Evolutionary conservation across 2,797 vertebrate species (phyloP).

Genomic region (Columba guinea): DNA sequence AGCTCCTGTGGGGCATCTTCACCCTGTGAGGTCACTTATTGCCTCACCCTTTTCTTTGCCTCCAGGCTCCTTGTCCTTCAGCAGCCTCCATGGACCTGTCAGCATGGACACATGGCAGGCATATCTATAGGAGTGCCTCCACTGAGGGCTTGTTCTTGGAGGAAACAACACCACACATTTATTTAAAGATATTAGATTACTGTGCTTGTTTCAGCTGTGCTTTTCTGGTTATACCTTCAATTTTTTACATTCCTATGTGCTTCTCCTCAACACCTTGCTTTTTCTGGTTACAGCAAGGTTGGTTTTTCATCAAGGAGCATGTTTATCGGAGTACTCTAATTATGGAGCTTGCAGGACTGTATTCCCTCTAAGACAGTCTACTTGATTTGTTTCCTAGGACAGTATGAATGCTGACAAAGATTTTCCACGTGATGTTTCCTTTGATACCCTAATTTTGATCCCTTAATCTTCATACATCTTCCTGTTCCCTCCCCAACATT

Average conservation of each 20-base stretch:
- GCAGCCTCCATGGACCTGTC: background rate
- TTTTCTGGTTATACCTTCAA: background rate
- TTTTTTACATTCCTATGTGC: accelerated
- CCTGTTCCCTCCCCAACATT: accelerated
- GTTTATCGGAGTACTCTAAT: background rate
- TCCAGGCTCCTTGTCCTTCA: no score
- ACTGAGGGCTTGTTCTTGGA: accelerated
- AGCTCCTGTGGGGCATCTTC: accelerated
- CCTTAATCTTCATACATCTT: background rate
- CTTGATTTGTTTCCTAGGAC: background rate
- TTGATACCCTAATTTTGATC: background rate
- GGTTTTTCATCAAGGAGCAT: background rate
- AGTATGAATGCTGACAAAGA: background rate
- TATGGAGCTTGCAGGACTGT: background rate
- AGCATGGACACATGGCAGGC: accelerated
- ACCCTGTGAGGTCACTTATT: background rate
- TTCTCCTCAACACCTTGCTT: background rate
- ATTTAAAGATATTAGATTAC: accelerated
- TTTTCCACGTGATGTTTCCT: background rate
- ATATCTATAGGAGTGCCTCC: accelerated
- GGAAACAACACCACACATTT: accelerated
- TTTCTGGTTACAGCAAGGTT: background rate
- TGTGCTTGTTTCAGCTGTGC: background rate
- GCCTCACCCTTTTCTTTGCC: background rate
- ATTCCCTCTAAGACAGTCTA: background rate